Percentiles rank a stretch among this genome's conserved stretches.
Conservation (phyloP, 2,888 invertebrate genomes). For the Drosophila quinaria region DNA sequence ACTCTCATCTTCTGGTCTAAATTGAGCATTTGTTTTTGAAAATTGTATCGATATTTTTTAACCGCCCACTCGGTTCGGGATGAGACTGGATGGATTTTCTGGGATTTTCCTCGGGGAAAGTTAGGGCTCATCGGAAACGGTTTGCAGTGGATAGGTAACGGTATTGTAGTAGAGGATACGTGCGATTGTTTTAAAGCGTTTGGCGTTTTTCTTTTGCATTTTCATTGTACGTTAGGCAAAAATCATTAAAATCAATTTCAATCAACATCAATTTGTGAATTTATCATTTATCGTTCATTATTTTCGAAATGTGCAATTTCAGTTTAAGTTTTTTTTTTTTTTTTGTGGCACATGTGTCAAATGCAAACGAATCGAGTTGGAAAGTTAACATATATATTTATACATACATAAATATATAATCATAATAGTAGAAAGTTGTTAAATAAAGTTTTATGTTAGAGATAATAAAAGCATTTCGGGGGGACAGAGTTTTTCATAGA, state of each 20-base stretch:
- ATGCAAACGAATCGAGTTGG: conserved; percentile 74
- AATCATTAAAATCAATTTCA: conserved; percentile 22
- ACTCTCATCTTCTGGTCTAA: conserved; percentile 21
- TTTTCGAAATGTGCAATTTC: conserved; percentile 12
- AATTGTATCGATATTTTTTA: conserved; percentile 66
- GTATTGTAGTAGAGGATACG: conserved; percentile 84
- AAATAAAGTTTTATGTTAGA: conserved; percentile 73
- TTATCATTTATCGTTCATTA: conserved; percentile 41
- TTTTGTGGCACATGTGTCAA: conserved; percentile 60
- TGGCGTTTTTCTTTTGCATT: conserved; percentile 85
- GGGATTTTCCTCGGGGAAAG: conserved; percentile 28
- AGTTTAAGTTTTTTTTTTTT: conserved; percentile 12
- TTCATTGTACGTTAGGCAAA: conserved; percentile 60
- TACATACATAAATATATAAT: conserved; percentile 74
- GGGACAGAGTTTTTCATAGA: conserved; percentile 47
- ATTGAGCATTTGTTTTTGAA: conserved; percentile 72
- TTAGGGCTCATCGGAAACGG: conserved; percentile 80
- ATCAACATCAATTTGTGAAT: conserved; percentile 39
- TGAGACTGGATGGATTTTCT: conserved; percentile 41
- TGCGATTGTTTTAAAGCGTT: conserved; percentile 85
- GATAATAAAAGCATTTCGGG: conserved; percentile 72
- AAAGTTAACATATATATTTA: conserved; percentile 66
- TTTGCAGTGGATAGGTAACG: conserved; percentile 83
- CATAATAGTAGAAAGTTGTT: conserved; percentile 56
- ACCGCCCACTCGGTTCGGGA: conserved; percentile 68